phyloP scores from a whole-genome alignment of 2,797 vertebrate genomes.

The Coranthus polyacanthus region DNA sequence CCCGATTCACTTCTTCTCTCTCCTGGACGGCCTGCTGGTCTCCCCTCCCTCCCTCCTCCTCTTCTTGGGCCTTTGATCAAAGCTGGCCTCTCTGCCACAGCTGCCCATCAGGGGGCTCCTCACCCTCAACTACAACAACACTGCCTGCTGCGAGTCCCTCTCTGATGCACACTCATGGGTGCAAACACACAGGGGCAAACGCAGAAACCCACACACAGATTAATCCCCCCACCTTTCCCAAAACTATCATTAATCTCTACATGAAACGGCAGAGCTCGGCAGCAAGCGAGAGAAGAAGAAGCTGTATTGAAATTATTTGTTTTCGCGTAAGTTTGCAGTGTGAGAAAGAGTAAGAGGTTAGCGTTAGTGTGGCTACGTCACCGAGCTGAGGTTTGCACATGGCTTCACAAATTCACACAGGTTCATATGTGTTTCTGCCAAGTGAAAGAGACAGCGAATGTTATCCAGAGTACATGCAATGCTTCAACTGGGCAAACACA shows the following conservation, averaged over 20 bases:
- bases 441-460: conserved; percentile 65
- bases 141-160: conserved; percentile 77
- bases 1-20: conserved; percentile 56
- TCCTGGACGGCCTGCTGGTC: conserved; percentile 49
- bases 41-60: conserved; percentile 34
- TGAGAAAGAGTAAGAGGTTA: conserved; percentile 1
- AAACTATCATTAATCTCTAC: conserved; percentile 44
- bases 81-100: conserved; percentile 83
- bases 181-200: conserved; percentile 61
- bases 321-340: not conserved
- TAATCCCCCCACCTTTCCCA: conserved; percentile 1
- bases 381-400: conserved; percentile 26
- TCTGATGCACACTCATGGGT: conserved; percentile 74
- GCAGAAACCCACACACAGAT: conserved; percentile 60
- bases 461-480: conserved; percentile 69
- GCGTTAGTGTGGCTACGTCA: conserved; percentile 18
- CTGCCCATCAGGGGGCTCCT: conserved; percentile 85
- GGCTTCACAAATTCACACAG: conserved; percentile 45
- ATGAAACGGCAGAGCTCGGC: too few relatives aligned
- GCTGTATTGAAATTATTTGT: not conserved
- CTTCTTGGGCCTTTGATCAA: conserved; percentile 82
- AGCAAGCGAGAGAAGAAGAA: conserved; percentile 26
- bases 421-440: conserved; percentile 59
- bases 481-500: conserved; percentile 76
- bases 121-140: conserved; percentile 86